Evolutionary conservation across 2,888 invertebrate genomes (phyloP), one percentile per base, ranked within the genome.

Genomic region (Himalopsyche anomala): DNA sequence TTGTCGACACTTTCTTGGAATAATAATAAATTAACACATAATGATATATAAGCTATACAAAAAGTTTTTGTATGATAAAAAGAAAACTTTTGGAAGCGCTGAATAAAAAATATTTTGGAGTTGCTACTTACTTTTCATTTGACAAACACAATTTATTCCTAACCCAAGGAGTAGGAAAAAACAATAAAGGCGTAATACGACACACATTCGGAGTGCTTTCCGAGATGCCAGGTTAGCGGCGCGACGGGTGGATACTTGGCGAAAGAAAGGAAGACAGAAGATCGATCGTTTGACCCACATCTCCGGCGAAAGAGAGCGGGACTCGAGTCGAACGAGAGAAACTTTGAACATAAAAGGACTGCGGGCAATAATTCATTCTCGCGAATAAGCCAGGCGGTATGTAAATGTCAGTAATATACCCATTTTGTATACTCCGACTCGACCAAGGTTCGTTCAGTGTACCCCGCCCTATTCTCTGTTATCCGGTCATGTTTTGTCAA

Each of bases 221-320:
- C 36, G 36, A 74, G 74, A 74, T 74, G 74, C 2, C 74, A 74
- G 74, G 74, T 74, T 74, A 74, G 74, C 74, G 74, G 15, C 74
- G 36, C 11, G 74, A 38, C 74, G 74, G 74, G 74, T 36, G 74
- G 74, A 36, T 74, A 74, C 74, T 74, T 12, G 12, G 36, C 19
- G 74, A 74, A 74, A 36, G 74, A 74, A 74, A 74, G 74, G 74
- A 74, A 28, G 74, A 74, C 28, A 74, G 36, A 36, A 74, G 74
- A 74, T 74, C 74, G 74, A 74, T 74, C 74, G 74, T 36, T 74
- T 74, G 74, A 74, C 74, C 74, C 74, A 74, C 74, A 74, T 74
- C 74, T 74, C 15, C 38, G 74, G 74, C 38, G 74, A 74, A 74
- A 74, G 74, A 38, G 74, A 74, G 36, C 74, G 74, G 74, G 19